Evolutionary conservation across 2,888 invertebrate species (phyloP), one percentile per base, ranked within the genome.

Genomic region (Drosophila melanosoma): DNA sequence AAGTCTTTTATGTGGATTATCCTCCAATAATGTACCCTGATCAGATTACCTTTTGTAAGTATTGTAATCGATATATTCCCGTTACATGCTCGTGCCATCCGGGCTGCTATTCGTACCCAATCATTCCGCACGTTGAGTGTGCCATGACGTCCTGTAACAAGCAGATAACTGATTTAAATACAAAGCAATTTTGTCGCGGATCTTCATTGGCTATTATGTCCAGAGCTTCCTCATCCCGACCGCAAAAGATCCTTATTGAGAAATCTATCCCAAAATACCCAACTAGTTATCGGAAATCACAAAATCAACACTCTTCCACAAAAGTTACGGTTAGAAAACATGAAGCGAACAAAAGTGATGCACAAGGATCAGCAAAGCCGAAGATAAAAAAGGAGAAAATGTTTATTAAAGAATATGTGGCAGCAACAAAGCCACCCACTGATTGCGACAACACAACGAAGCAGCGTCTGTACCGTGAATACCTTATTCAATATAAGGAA

Each of bases 401-500:
- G 6, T 33, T n/a, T 1, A 58, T 36, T 0, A 45, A 42, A 23
- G 12, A 5, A 17, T 32, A 52, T 38, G 15, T 17, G 10, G 4
- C 60, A 48, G 26, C 26, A 6, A 62, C 54, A 38, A 45, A 35
- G 36, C 1, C 26, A 1, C 1, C 10, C 5, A 3, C 7, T 2
- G 15, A 57, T 8, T 5, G 8, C 2, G 2, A 3, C 8, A 17
- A 26, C 10, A n/a, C 36, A 10, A 5, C 11, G 7, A 66, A 70
- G 45, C 3, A 32, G 10, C 60, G 51, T 3, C 7, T 61, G 67
- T 66, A 75, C 23, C 69, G 54, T 0, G 62, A 84, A 6, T 85
- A 87, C n/a, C 52, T 81, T 23, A 70, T 74, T 26, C 69, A 69
- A 32, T 80, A 86, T 23, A 54, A 64, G 6, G 45, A 52, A 29